phyloP scores from a whole-genome alignment of 1,140 invertebrate genomes.

The Hesperophylax magnus region DNA sequence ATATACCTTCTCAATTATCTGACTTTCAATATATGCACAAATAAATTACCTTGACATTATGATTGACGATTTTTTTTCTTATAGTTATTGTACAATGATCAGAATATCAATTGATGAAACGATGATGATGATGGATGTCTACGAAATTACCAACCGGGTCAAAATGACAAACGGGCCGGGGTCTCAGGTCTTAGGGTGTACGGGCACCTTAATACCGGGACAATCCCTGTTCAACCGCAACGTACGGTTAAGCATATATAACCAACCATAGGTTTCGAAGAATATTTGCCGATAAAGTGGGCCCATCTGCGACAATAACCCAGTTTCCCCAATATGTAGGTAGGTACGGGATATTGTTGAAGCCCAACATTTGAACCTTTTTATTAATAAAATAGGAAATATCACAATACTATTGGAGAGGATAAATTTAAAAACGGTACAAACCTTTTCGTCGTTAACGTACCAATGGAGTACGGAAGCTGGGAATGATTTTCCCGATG shows the following conservation, averaged over 20 bases:
- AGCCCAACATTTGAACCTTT: not conserved
- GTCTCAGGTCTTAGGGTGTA: no score
- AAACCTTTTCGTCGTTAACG: constrained; percentile 85
- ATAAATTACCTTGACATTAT: no score
- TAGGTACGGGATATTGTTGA: not conserved
- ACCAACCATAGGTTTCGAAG: not conserved
- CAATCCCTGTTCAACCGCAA: no score
- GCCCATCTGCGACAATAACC: not conserved
- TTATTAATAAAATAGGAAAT: constrained; percentile 15
- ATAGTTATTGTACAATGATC: no score
- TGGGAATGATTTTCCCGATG: constrained; percentile 85
- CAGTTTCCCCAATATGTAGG: not conserved
- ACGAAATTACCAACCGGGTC: no score
- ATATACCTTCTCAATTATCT: no score
- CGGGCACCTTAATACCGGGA: no score
- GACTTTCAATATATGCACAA: no score
- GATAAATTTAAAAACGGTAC: constrained; percentile 52
- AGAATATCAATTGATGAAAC: no score
- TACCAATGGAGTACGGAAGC: constrained; percentile 84
- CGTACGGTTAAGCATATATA: not conserved
- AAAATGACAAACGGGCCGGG: no score
- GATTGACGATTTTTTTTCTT: no score
- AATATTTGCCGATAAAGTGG: not conserved
- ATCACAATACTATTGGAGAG: not conserved
- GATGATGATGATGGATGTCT: no score